Evolutionary conservation across 2,797 vertebrate genomes (phyloP).

Genomic region (Xenopus petersii): DNA sequence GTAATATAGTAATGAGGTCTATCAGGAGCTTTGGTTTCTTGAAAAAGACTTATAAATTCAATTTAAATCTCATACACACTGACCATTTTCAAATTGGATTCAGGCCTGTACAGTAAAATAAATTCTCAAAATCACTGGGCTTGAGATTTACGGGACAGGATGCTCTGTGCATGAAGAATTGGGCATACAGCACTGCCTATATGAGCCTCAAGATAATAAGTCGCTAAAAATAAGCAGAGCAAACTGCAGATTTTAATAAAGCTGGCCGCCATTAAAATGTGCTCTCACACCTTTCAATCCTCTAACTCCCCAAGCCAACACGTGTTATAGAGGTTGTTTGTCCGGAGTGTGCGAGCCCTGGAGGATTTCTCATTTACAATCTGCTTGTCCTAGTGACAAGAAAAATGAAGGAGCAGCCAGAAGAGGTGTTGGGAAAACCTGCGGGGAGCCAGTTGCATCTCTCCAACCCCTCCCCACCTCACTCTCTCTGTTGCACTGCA

Average conservation of each 20-base stretch:
- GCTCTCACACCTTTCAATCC: conserved; percentile 26
- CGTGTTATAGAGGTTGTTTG: conserved; percentile 39
- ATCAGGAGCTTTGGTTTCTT: too few species aligned
- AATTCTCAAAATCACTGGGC: too few species aligned
- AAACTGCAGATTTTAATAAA: conserved; percentile 8
- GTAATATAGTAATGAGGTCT: too few species aligned
- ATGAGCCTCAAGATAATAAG: background rate
- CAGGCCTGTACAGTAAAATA: too few species aligned
- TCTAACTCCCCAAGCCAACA: conserved; percentile 23
- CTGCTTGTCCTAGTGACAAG: conserved; percentile 41
- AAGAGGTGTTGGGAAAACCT: conserved; percentile 46
- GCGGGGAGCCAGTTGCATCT: conserved; percentile 26
- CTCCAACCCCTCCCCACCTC: conserved; percentile 3
- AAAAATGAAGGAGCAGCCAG: conserved; percentile 38
- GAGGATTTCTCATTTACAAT: conserved; percentile 39
- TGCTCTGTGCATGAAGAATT: too few species aligned
- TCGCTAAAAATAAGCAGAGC: background rate
- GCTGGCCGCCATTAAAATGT: conserved; percentile 13
- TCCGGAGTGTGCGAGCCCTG: conserved; percentile 21
- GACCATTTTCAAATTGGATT: too few species aligned
- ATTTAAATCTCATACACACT: too few species aligned
- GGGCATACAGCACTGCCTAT: too few species aligned
- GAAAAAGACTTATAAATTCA: too few species aligned
- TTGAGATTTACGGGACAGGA: too few species aligned
- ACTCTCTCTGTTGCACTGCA: background rate